Base-by-base conservation (phyloP, 2,888 invertebrate genomes). In the Drosophila stalkeri region DNA sequence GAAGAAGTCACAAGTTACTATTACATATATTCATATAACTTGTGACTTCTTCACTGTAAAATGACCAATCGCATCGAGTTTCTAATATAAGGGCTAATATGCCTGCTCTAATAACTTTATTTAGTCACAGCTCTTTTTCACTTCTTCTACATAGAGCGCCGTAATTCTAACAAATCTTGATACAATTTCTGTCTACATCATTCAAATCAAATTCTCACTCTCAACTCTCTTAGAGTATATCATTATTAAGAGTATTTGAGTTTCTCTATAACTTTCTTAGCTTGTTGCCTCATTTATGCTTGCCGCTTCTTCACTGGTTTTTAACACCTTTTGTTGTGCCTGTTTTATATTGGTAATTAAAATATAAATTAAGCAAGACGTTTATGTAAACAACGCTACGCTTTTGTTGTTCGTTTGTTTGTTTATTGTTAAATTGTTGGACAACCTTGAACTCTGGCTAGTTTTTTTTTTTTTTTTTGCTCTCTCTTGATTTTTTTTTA, bases 331-430 rank as follows among this genome's bases (percentile, higher is more conserved):
- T 63, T 41, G 65, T 59, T 65, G 12, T 47, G 64, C 43, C 23
- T 11, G 41, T 54, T 66, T 72, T 72, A 55, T 69, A 70, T 78
- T 76, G 64, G 64, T 76, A 81, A 76, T 81, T 81, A 76, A 81
- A 81, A 74, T 68, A 60, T 66, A 72, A 82, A 80, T 80, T 76
- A 76, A 78, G 75, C 76, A 74, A 75, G 68, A 57, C 69, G 55
- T 59, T 70, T 71, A 66, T 68, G 79, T 73, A 78, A 77, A 82
- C 80, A 86, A 77, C 75, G 68, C 64, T 33, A 31, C 37, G 54
- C 41, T 69, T 73, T 79, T 82, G 74, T 52, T 52, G 52, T 16
- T 14, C 7, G 47, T 12, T 33, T 51, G 49, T 18, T 51, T 18
- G 51, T 35, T 51, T 35, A 51, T 74, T 71, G 66, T 70, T 61